Evolutionary conservation across 2,113 vertebrate genomes (phyloP), one percentile per base, ranked within the genome.

Genomic region (Grallaria varia): DNA sequence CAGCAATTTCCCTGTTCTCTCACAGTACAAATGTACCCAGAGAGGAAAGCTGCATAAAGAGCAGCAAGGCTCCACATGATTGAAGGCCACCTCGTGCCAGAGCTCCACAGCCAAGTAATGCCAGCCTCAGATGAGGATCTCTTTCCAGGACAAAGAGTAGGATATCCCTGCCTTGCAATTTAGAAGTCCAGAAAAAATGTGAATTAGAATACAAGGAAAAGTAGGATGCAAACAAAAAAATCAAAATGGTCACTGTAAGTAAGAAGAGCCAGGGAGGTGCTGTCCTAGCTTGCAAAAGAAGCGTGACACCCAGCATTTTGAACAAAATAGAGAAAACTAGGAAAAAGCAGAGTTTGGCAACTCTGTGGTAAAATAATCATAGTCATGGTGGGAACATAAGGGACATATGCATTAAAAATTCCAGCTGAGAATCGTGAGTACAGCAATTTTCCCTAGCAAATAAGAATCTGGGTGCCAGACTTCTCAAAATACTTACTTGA

Each of bases 401-500:
- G 17, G 27, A 90, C 28, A 17, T 2, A 14, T 50, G 27, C 14
- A 30, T 11, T 33, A 44, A 67, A 71, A 84, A 72, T 45, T 47
- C 28, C 77, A 89, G 21, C 22, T 82, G 44, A 71, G 24, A 90
- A 53, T 64, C 64, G 75, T 0, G 0, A 15, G 31, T 35, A 82
- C 2, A 16, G 30, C 52, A 47, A 17, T 88, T 82, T 35, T 84
- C n/a, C 25, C 44, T 55, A 58, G 5, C 33, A 55, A 62, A 20
- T 20, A 69, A 76, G 40, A 63, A 66, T 17, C 4, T 35, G 10
- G 37, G 50, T 56, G 50, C 16, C 80, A 89, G 59, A 42, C 15
- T 80, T 79, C 27, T 68, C 33, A 44, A 55, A 95, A 84, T 14
- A 98, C 98, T 98, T 93, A 99, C 99, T 94, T 94, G 98, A 96